Percentiles rank a stretch among this genome's conserved stretches.
Evolutionary conservation across 1,140 invertebrate genomes (phyloP).

Genomic region (Orchestia grillus): DNA sequence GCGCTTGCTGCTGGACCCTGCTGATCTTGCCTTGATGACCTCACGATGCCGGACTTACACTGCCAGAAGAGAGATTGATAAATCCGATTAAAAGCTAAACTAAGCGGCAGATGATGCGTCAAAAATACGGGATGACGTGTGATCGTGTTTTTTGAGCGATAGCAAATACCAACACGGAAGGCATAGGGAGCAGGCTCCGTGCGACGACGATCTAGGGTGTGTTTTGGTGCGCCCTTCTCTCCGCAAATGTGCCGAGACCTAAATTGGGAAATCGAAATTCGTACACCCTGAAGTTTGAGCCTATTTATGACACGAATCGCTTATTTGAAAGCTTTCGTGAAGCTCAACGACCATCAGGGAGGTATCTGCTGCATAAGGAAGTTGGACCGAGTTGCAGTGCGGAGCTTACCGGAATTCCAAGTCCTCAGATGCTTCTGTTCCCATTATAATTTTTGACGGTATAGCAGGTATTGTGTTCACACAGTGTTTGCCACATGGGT

Average conservation of each 20-base stretch:
- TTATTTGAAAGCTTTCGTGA: background rate
- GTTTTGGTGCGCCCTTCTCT: background rate
- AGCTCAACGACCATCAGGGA: background rate
- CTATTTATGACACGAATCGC: background rate
- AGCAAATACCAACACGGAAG: background rate
- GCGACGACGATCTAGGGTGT: background rate
- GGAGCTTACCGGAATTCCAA: background rate
- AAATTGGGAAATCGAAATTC: background rate
- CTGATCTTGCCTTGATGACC: background rate
- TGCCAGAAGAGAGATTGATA: conserved; percentile 23
- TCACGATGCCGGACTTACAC: background rate
- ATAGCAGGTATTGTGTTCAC: background rate
- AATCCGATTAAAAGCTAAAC: conserved; percentile 35
- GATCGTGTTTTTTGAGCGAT: background rate
- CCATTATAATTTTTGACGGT: background rate
- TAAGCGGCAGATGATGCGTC: conserved; percentile 17
- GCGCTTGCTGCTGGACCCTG: background rate
- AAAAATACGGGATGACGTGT: conserved; percentile 22
- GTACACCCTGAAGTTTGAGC: background rate
- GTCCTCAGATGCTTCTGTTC: background rate
- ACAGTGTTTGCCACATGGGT: background rate
- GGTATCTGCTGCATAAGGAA: background rate
- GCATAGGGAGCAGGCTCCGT: background rate
- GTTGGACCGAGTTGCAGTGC: no score
- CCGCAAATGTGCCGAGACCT: background rate